Base-by-base conservation (phyloP, 2,113 vertebrate species). In the Acinonyx jubatus region DNA sequence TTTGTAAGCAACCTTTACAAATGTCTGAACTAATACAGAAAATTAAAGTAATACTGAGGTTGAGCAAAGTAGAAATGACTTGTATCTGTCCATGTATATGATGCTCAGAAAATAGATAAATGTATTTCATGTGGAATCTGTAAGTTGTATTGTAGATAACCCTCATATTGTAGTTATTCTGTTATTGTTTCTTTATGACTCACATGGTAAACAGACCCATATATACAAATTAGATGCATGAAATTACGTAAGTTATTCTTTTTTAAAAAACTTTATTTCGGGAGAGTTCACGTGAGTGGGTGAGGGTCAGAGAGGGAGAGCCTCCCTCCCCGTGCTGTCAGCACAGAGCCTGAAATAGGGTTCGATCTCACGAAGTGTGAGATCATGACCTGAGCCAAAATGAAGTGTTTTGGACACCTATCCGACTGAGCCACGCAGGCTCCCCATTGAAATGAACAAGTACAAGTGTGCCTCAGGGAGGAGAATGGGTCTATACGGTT, bases 1-100 rank as follows among this genome's bases (percentile, higher is more conserved):
- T 96, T 96, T 95, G 4, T 93, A 95, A 91, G 38, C 13, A 73
- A 55, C 45, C 19, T 48, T 84, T 82, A 63, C 74, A 95, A 86
- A 57, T 93, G 96, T 74, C 10, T 65, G 55, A 92, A 83, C 15
- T 79, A 61, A 57, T 84, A 16, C 5, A 78, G 61, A 90, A 93
- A 68, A 68, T 81, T 80, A 83, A 85, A 89, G n/a, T 85, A 48
- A 69, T 86, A 92, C 12, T 91, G 71, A 95, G 36, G 36, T 80
- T 82, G 57, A n/a, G 1, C 36, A 61, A 86, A 93, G 38, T 90
- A 63, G 36, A 93, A 94, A 36, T 91, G 45, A 33, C 25, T 90
- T 91, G 1, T 76, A 76, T 95, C 23, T 91, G 36, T 41, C 29
- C 33, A 55, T 86, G 25, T 86, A 69, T 87, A 50, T 11, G 4